Evolutionary conservation across 2,888 invertebrate genomes (phyloP).

Genomic region (Tetramorium bicarinatum): DNA sequence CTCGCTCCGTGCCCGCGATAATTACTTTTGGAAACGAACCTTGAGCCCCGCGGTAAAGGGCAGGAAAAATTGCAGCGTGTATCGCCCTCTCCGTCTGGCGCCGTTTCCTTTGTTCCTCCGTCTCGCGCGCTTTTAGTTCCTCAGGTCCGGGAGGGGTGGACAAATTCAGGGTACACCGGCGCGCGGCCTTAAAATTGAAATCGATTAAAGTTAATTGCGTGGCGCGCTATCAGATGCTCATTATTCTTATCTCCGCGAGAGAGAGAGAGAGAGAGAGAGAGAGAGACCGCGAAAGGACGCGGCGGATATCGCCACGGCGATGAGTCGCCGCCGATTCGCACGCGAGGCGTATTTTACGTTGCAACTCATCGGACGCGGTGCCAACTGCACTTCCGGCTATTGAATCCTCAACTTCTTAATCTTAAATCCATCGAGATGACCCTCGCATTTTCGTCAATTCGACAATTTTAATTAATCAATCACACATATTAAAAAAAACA

Average conservation of each 20-base stretch:
- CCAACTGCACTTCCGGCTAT: not conserved
- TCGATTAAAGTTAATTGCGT: slow-evolving; percentile 76
- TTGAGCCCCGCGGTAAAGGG: slow-evolving; percentile 66
- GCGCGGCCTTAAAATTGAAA: slow-evolving; percentile 65
- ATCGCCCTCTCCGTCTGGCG: slow-evolving; percentile 17
- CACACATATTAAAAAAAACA: not conserved
- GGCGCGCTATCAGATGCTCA: slow-evolving; percentile 68
- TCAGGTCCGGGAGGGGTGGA: slow-evolving; percentile 6
- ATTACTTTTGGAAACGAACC: slow-evolving; percentile 72
- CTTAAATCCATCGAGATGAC: not conserved
- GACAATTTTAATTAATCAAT: slow-evolving; percentile 1
- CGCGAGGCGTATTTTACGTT: slow-evolving; percentile 38
- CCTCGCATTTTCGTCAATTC: not conserved
- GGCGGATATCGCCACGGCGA: slow-evolving; percentile 28
- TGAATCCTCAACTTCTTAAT: not conserved
- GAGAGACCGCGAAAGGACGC: not conserved
- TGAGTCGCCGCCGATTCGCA: slow-evolving; percentile 41
- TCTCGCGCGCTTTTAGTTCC: not conserved
- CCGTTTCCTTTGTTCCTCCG: slow-evolving; percentile 28
- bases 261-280: not conserved
- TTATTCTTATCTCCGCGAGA: slow-evolving; percentile 61
- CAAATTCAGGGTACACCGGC: slow-evolving; percentile 16
- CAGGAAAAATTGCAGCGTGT: slow-evolving; percentile 59
- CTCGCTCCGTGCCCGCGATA: slow-evolving; percentile 54
- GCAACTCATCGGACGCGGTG: not conserved